phyloP scores from a whole-genome alignment of 2,113 vertebrate species.

The Thamnaconus septentrionalis region DNA sequence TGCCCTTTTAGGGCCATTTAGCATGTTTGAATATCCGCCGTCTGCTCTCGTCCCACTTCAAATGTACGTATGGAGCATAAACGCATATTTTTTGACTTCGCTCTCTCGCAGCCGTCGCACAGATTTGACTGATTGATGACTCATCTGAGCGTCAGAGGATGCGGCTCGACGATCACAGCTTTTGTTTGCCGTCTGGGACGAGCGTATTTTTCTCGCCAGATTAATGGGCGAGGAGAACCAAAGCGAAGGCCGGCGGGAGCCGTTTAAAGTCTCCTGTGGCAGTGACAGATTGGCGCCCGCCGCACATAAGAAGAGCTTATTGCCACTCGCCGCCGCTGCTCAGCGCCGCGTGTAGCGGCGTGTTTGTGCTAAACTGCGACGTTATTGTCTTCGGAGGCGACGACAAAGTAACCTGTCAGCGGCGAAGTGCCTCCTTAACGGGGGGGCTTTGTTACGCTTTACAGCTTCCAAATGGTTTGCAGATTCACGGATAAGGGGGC shows the following conservation, averaged over 20 bases:
- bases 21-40: too few relatives aligned
- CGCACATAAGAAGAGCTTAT: conserved; percentile 8
- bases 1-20: too few relatives aligned
- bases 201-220: neutral
- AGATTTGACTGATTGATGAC: too few relatives aligned
- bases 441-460: neutral
- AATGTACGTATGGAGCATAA: too few relatives aligned
- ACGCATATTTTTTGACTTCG: too few relatives aligned
- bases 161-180: too few relatives aligned
- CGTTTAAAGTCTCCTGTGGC: conserved; percentile 15
- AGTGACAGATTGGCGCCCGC: conserved; percentile 28
- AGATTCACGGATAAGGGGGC: neutral
- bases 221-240: conserved; percentile 10
- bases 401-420: neutral
- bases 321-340: conserved; percentile 3
- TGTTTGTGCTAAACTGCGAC: neutral
- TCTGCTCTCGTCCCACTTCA: too few relatives aligned
- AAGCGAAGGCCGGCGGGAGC: conserved; percentile 14
- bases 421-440: neutral
- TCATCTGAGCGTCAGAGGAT: too few relatives aligned
- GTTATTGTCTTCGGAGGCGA: neutral
- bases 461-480: neutral
- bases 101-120: too few relatives aligned
- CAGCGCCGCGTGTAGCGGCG: neutral
- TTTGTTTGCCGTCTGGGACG: neutral